Evolutionary conservation across 2,888 invertebrate genomes (phyloP).

Genomic region (Syrista parreyssii): DNA sequence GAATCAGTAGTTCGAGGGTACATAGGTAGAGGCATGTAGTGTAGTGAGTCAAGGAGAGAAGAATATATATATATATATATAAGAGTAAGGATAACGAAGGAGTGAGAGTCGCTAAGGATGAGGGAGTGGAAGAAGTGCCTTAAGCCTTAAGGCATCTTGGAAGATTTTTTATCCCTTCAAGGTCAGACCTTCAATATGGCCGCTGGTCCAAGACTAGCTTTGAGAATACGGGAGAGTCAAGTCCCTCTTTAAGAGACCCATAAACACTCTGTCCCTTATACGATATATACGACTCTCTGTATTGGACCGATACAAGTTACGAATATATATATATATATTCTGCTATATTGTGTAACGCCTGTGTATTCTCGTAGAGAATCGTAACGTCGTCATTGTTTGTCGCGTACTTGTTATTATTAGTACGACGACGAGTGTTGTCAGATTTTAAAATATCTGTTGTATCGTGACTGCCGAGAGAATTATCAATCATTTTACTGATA

Average conservation of each 20-base stretch:
- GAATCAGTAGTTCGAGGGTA: not conserved
- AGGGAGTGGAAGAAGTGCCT: not conserved
- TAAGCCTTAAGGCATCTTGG: conserved; percentile 39
- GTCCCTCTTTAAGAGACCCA: conserved; percentile 44
- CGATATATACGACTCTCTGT: not conserved
- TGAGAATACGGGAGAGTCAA: conserved; percentile 30
- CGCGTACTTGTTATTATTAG: not conserved
- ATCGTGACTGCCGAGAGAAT: not conserved
- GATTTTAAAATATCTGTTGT: not conserved
- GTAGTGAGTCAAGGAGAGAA: conserved; percentile 32
- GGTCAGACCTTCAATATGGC: conserved; percentile 59
- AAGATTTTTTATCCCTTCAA: conserved; percentile 57
- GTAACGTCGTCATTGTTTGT: not conserved
- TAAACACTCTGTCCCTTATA: conserved; percentile 38
- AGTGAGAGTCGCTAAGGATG: conserved; percentile 20
- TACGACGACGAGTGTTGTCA: not conserved
- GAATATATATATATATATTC: not conserved
- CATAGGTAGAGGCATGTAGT: conserved; percentile 14
- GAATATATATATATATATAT: not conserved
- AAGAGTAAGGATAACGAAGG: conserved; percentile 20
- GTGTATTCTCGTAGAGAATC: not conserved
- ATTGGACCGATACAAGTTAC: not conserved
- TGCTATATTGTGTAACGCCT: not conserved
- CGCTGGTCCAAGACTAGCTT: conserved; percentile 53
- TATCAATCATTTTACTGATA: not conserved